Evolutionary conservation across 2,888 invertebrate genomes (phyloP), one percentile per base, ranked within the genome.

Genomic region (Exocentrus adspersus): DNA sequence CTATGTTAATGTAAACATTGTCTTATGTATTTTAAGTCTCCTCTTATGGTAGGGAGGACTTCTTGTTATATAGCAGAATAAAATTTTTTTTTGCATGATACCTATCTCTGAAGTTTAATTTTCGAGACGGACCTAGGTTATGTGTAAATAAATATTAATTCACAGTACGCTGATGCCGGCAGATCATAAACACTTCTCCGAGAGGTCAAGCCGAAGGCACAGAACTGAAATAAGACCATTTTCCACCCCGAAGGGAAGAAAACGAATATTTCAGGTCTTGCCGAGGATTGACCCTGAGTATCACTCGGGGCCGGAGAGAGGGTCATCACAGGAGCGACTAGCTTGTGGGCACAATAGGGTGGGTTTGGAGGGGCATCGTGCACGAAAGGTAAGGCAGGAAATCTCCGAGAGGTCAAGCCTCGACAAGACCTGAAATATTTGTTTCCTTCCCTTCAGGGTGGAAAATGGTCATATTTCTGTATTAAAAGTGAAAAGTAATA

Each of bases 181-280:
- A n/a, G 37, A 9, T 28, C 9, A 28, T 9, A 28, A 28, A 28
- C 28, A 1, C 1, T 28, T 42, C 42, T 42, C 19, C 7, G 42
- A 42, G 7, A 42, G 42, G 42, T 42, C 42, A 12, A 42, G 42
- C 42, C 42, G 42, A 42, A 42, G 42, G 42, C 6, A 42, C 42
- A 42, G n/a, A 42, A 12, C 42, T 42, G 19, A 42, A 42, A 42
- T 14, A 42, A 9, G 9, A 28, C 1, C 1, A 9, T 28, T 28
- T 28, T 28, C 28, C 28, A 28, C 28, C 28, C 28, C 28, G 9
- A 28, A 28, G 28, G 28, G 28, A 28, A 28, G 1, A 9, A 9
- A 28, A 7, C 9, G 28, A 5, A 5, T 5, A 28, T n/a, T n/a
- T n/a, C n/a, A n/a, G n/a, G n/a, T n/a, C n/a, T n/a, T n/a, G n/a